Evolutionary conservation across 2,888 invertebrate genomes (phyloP).

Genomic region (Amaurobius ferox): DNA sequence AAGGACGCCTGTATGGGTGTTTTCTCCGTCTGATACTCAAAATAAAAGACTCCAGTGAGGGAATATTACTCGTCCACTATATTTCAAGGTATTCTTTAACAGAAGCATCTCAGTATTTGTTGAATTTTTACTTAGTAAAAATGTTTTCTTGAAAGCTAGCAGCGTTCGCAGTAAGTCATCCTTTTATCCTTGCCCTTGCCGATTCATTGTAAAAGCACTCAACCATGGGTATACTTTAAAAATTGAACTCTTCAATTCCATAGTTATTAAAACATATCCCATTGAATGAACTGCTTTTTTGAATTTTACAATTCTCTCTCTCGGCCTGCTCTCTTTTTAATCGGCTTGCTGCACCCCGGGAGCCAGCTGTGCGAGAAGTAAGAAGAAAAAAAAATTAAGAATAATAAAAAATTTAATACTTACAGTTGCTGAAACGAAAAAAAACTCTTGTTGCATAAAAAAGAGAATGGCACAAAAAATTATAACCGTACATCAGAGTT

Average conservation of each 20-base stretch:
- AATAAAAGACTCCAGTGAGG: too few relatives aligned
- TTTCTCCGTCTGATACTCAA: too few relatives aligned
- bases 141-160: too few relatives aligned
- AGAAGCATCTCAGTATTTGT: too few relatives aligned
- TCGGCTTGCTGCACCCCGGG: background rate
- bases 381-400: background rate
- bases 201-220: too few relatives aligned
- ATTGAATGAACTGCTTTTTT: background rate
- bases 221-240: too few relatives aligned
- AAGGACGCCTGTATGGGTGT: too few relatives aligned
- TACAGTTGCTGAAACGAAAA: background rate
- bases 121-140: too few relatives aligned
- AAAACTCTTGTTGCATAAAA: background rate
- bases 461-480: background rate
- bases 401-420: background rate
- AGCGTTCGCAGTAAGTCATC: too few relatives aligned
- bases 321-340: background rate
- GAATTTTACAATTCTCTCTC: background rate
- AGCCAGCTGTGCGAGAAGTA: slow-evolving; percentile 10
- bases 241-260: background rate
- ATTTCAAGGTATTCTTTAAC: too few relatives aligned
- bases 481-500: slow-evolving; percentile 5
- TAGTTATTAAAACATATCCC: background rate
- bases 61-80: too few relatives aligned
- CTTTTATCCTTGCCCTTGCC: too few relatives aligned